Evolutionary conservation across 2,113 vertebrate species (phyloP), one percentile per base, ranked within the genome.

Genomic region (Dicaeum eximium): DNA sequence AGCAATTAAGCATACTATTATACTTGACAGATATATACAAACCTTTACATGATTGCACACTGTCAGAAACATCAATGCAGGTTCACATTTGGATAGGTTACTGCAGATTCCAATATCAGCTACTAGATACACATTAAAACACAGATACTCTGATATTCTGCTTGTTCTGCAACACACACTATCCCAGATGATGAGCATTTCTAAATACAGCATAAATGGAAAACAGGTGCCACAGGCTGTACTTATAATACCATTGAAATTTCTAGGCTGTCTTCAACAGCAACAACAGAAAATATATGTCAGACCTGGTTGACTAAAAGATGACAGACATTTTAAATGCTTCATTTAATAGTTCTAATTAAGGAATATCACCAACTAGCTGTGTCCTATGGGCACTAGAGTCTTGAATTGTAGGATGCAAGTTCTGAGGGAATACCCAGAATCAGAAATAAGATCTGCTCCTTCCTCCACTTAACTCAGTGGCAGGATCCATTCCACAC

Each of bases 231-330:
- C 75, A 78, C 42, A 57, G 50, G 82, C 51, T 58, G 8, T 58
- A 75, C 19, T 37, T 45, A 57, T 33, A 80, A 86, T 8, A 22
- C 18, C 83, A 60, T 51, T 56, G 50, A 92, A 81, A 62, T 79
- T 83, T 79, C 73, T 77, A 90, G 47, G 38, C 37, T 61, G 40
- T 77, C 77, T 96, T 88, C 79, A 95, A 85, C 42, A 90, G 71
- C 35, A 88, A 30, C 79, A 89, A 47, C 30, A 71, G 80, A 95
- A 96, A 28, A 37, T 5, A 2, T 2, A 5, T 20, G 57, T 74
- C 90, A 75, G 37, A 87, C 30, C 38, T 87, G 42, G 3, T 3
- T 44, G 37, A 88, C 33, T 80, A 80, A 86, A 91, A 85, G 25
- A 72, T 10, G 15, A 78, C 15, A 21, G 80, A 73, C 40, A 56